phyloP scores from a whole-genome alignment of 2,113 vertebrate species.

The Myrmecobius fasciatus region DNA sequence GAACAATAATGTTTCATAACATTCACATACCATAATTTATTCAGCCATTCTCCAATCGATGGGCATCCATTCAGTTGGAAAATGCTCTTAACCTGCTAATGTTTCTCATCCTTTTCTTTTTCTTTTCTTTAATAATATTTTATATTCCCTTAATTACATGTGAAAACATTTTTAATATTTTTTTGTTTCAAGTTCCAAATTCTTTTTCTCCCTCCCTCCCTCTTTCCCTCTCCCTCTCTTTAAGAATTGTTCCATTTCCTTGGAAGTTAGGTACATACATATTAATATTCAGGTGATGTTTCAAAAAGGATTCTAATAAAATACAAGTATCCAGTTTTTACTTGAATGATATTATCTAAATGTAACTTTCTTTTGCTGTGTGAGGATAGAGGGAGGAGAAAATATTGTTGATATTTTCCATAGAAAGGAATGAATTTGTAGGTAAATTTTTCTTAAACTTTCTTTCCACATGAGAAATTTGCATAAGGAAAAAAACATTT shows the following conservation, averaged over 20 bases:
- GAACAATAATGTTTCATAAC: no score
- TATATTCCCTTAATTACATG: neutral
- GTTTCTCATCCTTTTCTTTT: neutral
- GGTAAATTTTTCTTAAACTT: neutral
- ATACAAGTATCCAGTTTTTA: neutral
- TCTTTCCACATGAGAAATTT: slow-evolving; percentile 13
- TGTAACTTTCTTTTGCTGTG: neutral
- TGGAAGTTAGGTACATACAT: neutral
- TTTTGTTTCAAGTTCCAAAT: neutral
- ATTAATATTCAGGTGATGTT: neutral
- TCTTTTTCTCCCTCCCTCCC: no score
- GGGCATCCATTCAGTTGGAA: no score
- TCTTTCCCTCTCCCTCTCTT: neutral
- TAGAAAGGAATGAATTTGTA: neutral
- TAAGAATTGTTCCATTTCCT: neutral
- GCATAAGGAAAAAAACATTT: neutral
- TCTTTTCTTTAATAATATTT: neutral
- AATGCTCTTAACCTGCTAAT: neutral
- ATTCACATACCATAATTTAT: no score
- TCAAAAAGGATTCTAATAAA: neutral
- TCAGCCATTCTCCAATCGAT: no score
- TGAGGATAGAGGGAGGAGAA: no score
- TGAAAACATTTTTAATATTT: neutral
- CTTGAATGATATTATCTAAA: neutral
- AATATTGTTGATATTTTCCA: neutral